A percentile compares a stretch with the other conserved stretches of the same genome.
These are phyloP conservation scores for Orthosia incerta DNA, from an alignment of 2,888 invertebrate species.

Conservation along the genomic window DNA sequence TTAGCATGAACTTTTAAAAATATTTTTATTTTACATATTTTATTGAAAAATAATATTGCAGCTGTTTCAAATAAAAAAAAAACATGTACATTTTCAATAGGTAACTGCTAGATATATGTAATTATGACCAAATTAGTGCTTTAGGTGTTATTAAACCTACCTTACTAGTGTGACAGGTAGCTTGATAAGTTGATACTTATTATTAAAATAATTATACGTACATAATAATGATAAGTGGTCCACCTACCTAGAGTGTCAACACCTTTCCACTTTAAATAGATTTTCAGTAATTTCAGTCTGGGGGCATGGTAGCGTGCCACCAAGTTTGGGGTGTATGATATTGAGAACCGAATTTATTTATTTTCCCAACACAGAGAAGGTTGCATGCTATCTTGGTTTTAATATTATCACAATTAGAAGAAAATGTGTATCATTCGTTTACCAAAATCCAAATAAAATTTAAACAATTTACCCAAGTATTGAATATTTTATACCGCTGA, in stretches of 20 bases:
- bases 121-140: constrained; percentile 1
- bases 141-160: neutral
- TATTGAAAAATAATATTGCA: neutral
- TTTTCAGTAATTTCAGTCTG: neutral
- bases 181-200: constrained; percentile 1
- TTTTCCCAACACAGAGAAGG: no score
- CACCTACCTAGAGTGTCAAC: neutral
- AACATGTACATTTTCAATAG: neutral
- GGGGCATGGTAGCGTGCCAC: neutral
- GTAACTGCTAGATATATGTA: neutral
- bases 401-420: no score
- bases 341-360: no score
- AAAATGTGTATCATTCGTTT: no score
- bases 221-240: neutral
- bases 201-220: constrained; percentile 3
- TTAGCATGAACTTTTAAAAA: neutral
- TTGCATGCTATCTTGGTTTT: no score
- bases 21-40: neutral
- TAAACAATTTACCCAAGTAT: no score
- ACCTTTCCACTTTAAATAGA: neutral
- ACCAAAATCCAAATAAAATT: no score
- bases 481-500: no score
- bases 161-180: neutral
- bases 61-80: neutral
- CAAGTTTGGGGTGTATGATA: neutral